These are phyloP conservation scores for Eucera pruinosa DNA, from an alignment of 2,888 invertebrate species.

Conservation along the genomic window DNA sequence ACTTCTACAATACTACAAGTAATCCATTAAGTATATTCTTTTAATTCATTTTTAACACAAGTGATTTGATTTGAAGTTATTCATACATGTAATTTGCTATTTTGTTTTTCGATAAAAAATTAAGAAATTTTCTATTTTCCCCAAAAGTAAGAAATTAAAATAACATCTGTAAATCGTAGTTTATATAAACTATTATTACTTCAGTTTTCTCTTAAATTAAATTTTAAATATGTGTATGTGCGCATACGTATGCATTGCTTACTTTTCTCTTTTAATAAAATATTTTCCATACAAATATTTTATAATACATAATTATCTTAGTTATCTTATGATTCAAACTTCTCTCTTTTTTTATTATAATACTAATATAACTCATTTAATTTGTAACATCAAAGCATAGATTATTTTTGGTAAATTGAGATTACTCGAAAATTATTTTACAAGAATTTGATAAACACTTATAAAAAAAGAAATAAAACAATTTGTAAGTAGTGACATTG, in stretches of 20 bases:
- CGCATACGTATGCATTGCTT: neutral
- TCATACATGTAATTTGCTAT: neutral
- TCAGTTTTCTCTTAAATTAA: slow-evolving; percentile 15
- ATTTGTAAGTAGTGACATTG: slow-evolving; percentile 7
- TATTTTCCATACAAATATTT: slow-evolving; percentile 26
- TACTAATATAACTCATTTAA: slow-evolving; percentile 2
- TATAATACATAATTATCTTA: neutral
- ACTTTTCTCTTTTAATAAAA: slow-evolving; percentile 8
- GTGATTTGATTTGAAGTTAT: slow-evolving; percentile 8
- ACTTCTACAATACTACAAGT: slow-evolving; percentile 17
- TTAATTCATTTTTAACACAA: neutral
- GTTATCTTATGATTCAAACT: slow-evolving; percentile 11
- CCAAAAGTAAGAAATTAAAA: neutral
- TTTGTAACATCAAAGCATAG: neutral
- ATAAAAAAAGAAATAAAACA: neutral
- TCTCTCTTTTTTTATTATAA: slow-evolving; percentile 10
- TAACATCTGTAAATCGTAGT: neutral
- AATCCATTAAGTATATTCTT: slow-evolving; percentile 17
- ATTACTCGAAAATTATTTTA: neutral
- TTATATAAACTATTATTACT: slow-evolving; percentile 23
- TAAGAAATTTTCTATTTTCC: no score
- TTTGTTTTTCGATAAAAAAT: neutral
- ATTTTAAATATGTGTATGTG: neutral
- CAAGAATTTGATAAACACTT: neutral
- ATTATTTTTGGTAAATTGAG: slow-evolving; percentile 9